phyloP scores from a whole-genome alignment of 2,888 invertebrate species.

The Petrophora chlorosata region DNA sequence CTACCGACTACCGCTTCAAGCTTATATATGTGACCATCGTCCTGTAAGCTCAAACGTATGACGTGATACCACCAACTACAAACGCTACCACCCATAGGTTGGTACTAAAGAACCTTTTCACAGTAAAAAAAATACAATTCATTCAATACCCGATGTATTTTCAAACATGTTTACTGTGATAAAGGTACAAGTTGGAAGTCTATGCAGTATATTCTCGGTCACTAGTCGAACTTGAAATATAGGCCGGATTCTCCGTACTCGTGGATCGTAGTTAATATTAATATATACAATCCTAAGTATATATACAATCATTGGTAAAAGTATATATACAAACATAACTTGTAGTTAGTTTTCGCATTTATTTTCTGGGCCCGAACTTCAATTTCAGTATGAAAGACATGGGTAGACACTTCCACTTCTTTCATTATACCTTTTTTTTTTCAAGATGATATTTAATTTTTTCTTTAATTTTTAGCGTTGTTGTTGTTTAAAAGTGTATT shows the following conservation, averaged over 20 bases:
- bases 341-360: no score
- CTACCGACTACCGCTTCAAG: conserved; percentile 28
- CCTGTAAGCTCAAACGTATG: conserved; percentile 14
- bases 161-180: not conserved
- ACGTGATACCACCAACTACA: conserved; percentile 8
- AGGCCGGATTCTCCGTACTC: conserved; percentile 30
- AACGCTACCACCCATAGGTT: not conserved
- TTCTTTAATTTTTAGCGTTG: no score
- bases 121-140: not conserved
- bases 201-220: conserved; percentile 13
- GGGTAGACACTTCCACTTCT: no score
- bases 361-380: no score
- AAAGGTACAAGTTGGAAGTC: not conserved
- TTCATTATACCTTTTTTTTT: no score
- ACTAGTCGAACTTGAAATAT: conserved; percentile 53
- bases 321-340: no score
- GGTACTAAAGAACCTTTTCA: not conserved
- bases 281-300: not conserved
- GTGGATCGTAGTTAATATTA: not conserved
- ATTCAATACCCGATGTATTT: not conserved
- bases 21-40: conserved; percentile 53
- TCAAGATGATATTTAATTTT: no score
- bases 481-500: no score
- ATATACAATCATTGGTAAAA: not conserved
- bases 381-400: no score